Evolutionary conservation across 2,113 vertebrate species (phyloP).

Genomic region (Trinectes maculatus): DNA sequence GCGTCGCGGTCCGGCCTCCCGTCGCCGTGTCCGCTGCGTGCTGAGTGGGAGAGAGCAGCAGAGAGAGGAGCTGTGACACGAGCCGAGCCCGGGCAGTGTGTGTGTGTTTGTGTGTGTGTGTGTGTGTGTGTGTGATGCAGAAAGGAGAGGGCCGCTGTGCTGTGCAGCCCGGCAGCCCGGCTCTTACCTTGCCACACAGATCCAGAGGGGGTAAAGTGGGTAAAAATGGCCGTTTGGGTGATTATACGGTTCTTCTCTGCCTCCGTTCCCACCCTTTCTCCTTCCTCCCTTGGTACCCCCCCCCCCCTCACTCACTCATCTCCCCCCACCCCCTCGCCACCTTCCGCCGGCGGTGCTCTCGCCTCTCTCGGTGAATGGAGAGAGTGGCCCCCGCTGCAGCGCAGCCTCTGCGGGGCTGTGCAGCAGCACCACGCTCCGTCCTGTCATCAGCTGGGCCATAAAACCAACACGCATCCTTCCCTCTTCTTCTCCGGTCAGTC

Average conservation of each 20-base stretch:
- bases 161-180: slow-evolving; percentile 46
- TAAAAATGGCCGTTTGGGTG: slow-evolving; percentile 77
- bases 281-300: neutral
- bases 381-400: slow-evolving; percentile 48
- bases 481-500: too few relatives aligned
- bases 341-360: slow-evolving; percentile 36
- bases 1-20: slow-evolving; percentile 54
- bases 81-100: slow-evolving; percentile 52
- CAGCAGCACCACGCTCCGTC: slow-evolving; percentile 25
- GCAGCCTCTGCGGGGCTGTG: slow-evolving; percentile 47
- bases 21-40: slow-evolving; percentile 57
- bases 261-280: slow-evolving; percentile 30
- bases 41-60: slow-evolving; percentile 14
- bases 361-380: slow-evolving; percentile 49
- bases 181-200: slow-evolving; percentile 67
- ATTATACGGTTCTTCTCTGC: slow-evolving; percentile 66
- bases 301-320: neutral
- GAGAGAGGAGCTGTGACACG: slow-evolving; percentile 49
- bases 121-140: slow-evolving; percentile 37
- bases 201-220: slow-evolving; percentile 70
- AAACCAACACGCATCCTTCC: slow-evolving; percentile 25
- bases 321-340: neutral
- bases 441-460: slow-evolving; percentile 24
- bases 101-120: too few relatives aligned
- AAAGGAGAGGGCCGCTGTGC: slow-evolving; percentile 48